These are phyloP conservation scores for Chiroxiphia lanceolata DNA, from an alignment of 2,797 vertebrate species.

Conservation along the genomic window DNA sequence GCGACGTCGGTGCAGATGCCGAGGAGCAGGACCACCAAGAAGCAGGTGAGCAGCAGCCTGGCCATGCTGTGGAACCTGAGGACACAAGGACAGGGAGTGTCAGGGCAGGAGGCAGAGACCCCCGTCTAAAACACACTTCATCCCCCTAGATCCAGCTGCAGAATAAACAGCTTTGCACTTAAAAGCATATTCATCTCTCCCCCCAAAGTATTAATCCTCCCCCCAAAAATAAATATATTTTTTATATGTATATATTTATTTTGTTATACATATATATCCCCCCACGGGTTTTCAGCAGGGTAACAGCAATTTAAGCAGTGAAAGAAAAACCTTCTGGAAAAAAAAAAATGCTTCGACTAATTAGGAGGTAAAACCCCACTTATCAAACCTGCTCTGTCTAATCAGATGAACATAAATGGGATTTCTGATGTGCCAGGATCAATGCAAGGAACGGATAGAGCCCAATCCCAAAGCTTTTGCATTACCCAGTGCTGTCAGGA, in stretches of 20 bases:
- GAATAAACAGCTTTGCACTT: not conserved
- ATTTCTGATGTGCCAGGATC: not conserved
- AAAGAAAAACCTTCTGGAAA: not conserved
- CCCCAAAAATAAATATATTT: not conserved
- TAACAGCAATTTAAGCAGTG: accelerated
- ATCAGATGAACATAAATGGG: accelerated
- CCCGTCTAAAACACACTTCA: accelerated
- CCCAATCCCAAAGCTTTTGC: not conserved
- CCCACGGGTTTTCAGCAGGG: too few relatives aligned
- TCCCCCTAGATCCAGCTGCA: not conserved
- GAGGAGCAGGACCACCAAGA: slow-evolving; percentile 66
- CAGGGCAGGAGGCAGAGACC: not conserved
- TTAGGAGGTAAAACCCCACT: not conserved
- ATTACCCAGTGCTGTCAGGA: not conserved
- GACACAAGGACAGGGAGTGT: slow-evolving; percentile 11
- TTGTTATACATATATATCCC: too few relatives aligned
- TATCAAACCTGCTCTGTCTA: not conserved
- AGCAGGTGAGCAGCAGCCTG: slow-evolving; percentile 20
- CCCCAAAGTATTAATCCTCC: not conserved
- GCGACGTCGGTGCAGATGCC: slow-evolving; percentile 39
- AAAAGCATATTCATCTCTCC: not conserved
- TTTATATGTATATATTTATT: not conserved
- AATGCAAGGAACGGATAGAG: accelerated
- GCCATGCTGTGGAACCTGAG: slow-evolving; percentile 67
- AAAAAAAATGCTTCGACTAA: not conserved